phyloP scores from a whole-genome alignment of 2,113 vertebrate genomes.

The Apistogramma diplotaenia region DNA sequence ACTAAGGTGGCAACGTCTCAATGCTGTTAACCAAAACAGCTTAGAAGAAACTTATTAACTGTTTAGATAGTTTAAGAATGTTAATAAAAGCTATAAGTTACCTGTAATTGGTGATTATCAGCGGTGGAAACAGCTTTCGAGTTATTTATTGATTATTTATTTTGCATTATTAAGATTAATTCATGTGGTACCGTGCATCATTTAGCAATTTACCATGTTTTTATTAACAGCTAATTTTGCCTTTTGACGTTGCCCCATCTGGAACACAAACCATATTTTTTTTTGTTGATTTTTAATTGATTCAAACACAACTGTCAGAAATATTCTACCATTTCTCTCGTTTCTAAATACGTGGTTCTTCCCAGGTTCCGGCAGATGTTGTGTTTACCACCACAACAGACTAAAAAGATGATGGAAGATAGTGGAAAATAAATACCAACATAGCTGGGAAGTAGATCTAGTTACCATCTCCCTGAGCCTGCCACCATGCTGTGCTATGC shows the following conservation, averaged over 20 bases:
- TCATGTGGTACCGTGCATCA: background rate
- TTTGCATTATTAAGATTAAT: background rate
- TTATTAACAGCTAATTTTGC: background rate
- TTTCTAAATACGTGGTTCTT: background rate
- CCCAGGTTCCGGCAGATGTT: background rate
- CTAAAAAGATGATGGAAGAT: conserved; percentile 46
- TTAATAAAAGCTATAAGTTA: background rate
- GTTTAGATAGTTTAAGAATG: too few species aligned
- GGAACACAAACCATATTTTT: background rate
- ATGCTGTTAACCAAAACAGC: fast-evolving
- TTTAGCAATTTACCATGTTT: background rate
- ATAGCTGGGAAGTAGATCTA: conserved; percentile 8
- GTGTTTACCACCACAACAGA: conserved; percentile 46
- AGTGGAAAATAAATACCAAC: conserved; percentile 39
- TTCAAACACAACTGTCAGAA: conserved; percentile 10
- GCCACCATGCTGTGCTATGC: conserved; percentile 32
- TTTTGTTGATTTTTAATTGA: background rate
- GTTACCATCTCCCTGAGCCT: conserved; percentile 26
- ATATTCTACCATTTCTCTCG: background rate
- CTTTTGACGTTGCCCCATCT: background rate
- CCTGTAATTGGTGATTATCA: background rate
- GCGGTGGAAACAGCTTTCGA: background rate
- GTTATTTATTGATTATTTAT: fast-evolving
- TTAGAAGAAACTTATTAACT: background rate
- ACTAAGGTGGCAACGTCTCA: background rate